Conservation (phyloP, 2,888 invertebrate genomes). For the Leptinotarsa rubiginosa region DNA sequence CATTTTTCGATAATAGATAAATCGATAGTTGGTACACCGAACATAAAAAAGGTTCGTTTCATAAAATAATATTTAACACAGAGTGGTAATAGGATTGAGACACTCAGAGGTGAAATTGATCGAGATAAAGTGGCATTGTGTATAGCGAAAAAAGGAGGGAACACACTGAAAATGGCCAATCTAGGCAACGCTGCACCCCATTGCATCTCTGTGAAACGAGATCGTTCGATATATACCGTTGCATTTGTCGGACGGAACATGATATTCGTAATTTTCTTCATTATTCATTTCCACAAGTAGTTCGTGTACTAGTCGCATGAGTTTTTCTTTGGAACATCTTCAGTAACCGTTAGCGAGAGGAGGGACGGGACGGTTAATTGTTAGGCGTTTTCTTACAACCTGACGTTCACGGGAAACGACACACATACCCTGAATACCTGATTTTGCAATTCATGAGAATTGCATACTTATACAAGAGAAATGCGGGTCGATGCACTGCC, state of each 20-base stretch:
- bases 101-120: no score
- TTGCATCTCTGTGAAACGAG: background rate
- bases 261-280: constrained; percentile 34
- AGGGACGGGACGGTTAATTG: background rate
- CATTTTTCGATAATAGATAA: no score
- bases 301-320: constrained; percentile 31
- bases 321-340: constrained; percentile 25
- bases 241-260: constrained; percentile 18
- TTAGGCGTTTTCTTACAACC: constrained; percentile 5
- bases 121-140: no score
- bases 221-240: constrained; percentile 25
- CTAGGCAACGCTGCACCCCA: no score
- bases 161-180: no score
- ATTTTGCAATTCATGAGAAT: background rate
- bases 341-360: constrained; percentile 17
- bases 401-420: constrained; percentile 7
- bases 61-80: no score
- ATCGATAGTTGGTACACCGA: no score
- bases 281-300: constrained; percentile 29
- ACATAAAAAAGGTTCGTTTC: no score
- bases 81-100: no score
- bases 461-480: background rate
- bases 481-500: background rate
- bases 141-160: no score
- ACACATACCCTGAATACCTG: background rate